Evolutionary conservation across 1,140 invertebrate genomes (phyloP), one percentile per base, ranked within the genome.

Genomic region (Bilobella aurantiaca): DNA sequence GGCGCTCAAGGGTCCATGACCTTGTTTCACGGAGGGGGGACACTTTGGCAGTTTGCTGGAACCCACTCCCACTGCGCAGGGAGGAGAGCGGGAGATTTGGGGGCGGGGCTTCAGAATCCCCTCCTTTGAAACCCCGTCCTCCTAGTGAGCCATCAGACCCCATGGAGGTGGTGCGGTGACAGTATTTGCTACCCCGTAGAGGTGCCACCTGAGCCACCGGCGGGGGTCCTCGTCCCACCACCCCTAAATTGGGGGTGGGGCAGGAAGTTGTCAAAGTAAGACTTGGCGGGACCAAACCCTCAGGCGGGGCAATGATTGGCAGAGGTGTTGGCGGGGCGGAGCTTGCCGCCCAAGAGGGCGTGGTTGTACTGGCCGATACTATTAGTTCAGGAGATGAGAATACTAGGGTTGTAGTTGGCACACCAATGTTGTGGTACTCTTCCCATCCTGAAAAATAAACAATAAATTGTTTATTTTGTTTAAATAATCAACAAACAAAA

Each of bases 351-450:
- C n/a, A n/a, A n/a, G n/a, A n/a, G n/a, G n/a, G n/a, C n/a, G n/a
- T n/a, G n/a, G n/a, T n/a, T n/a, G n/a, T n/a, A n/a, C n/a, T n/a
- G n/a, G n/a, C n/a, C n/a, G n/a, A n/a, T n/a, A n/a, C n/a, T n/a
- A n/a, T n/a, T 77, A 78, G 68, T 76, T 76, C 23, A 74, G 69
- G 16, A 79, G 73, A 23, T 77, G 75, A 27, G 73, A 68, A 3
- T 64, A 65, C n/a, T 73, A 66, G 18, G 18, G 34, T 42, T 42
- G 34, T 42, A 42, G 8, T 42, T 42, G 34, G 34, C 18, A 18
- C 8, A 12, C 34, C 34, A 42, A 42, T 42, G 34, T 42, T 42
- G 18, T 42, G 34, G 34, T 42, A 42, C 34, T 42, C 8, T 18
- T 42, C 34, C 34, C 34, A 42, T 12, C 34, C 34, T 42, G n/a